Percentiles rank a stretch among this genome's conserved stretches.
These are phyloP conservation scores for Carapus acus DNA, from an alignment of 2,797 vertebrate species.

Conservation along the genomic window DNA sequence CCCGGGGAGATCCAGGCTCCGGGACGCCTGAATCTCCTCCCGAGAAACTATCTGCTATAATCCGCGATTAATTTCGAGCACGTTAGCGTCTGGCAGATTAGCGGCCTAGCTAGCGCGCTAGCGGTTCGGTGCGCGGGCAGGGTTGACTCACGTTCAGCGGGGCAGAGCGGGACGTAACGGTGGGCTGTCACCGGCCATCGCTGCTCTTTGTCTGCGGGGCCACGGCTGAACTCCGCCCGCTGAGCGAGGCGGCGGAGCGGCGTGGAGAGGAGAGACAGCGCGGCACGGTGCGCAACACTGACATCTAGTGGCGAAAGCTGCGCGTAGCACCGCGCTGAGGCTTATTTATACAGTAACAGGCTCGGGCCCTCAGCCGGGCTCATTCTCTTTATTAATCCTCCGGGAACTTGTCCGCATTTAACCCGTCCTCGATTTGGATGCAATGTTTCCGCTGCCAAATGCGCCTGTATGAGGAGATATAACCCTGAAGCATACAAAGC, in stretches of 20 bases:
- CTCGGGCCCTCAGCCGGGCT: too few species aligned
- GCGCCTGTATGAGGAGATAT: too few species aligned
- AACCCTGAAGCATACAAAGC: too few species aligned
- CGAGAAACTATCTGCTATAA: slow-evolving; percentile 12
- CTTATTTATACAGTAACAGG: too few species aligned
- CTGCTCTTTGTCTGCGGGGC: slow-evolving; percentile 56
- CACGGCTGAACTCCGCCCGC: slow-evolving; percentile 54
- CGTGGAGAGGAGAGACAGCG: too few species aligned
- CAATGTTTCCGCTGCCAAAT: too few species aligned
- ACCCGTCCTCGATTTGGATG: too few species aligned
- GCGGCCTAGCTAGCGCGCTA: neutral
- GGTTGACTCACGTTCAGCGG: slow-evolving; percentile 42
- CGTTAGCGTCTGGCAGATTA: neutral
- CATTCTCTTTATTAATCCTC: too few species aligned
- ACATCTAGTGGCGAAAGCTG: slow-evolving; percentile 30
- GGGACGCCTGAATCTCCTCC: slow-evolving; percentile 2
- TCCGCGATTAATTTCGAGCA: neutral
- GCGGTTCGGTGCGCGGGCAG: neutral
- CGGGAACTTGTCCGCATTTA: too few species aligned
- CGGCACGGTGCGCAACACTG: neutral
- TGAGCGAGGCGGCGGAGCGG: slow-evolving; percentile 19
- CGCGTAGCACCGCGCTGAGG: too few species aligned
- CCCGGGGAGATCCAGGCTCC: neutral
- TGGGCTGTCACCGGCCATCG: slow-evolving; percentile 17
- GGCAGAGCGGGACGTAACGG: slow-evolving; percentile 10